Percentiles rank a stretch among this genome's conserved stretches.
Evolutionary conservation across 64 coral and sea anemone genomes (phyloP).

Genomic region (Exaiptasia diaphana): DNA sequence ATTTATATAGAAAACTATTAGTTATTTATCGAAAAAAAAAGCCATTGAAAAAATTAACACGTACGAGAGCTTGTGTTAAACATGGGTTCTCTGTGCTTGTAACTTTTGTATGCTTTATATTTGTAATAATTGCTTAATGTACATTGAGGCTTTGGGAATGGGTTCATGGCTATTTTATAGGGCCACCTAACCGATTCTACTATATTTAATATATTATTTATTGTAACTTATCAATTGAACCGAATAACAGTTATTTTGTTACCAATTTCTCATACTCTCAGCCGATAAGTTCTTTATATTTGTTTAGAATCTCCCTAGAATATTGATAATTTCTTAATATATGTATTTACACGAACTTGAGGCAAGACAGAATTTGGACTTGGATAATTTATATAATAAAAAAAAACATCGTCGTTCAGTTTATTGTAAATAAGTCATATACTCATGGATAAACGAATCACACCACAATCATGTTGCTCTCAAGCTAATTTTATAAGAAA

Average conservation of each 20-base stretch:
- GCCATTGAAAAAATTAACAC: constrained; percentile 76
- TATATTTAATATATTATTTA: constrained; percentile 99
- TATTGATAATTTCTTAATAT: constrained; percentile 77
- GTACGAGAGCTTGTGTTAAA: constrained; percentile 84
- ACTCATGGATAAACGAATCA: neutral
- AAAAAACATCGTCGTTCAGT: neutral
- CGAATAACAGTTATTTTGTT: constrained; percentile 98
- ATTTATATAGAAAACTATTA: constrained; percentile 83
- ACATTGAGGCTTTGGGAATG: constrained; percentile 98
- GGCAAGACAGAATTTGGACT: constrained; percentile 55
- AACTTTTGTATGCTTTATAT: constrained; percentile 96
- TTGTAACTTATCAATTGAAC: constrained; percentile 92
- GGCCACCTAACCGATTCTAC: constrained; percentile 41
- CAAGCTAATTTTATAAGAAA: constrained; percentile 41
- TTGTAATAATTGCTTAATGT: constrained; percentile 80
- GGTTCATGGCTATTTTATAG: constrained; percentile 59
- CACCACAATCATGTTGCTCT: constrained; percentile 9
- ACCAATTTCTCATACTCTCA: constrained; percentile 39
- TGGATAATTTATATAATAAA: constrained; percentile 87
- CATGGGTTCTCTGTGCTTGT: constrained; percentile 73
- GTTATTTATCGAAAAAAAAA: constrained; percentile 97
- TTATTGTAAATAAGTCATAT: constrained; percentile 26
- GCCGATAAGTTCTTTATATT: constrained; percentile 75
- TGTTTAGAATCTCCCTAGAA: constrained; percentile 79
- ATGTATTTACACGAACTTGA: constrained; percentile 70